These are phyloP conservation scores for Saturnia japonica DNA, from an alignment of 2,888 invertebrate species.

Conservation along the genomic window DNA sequence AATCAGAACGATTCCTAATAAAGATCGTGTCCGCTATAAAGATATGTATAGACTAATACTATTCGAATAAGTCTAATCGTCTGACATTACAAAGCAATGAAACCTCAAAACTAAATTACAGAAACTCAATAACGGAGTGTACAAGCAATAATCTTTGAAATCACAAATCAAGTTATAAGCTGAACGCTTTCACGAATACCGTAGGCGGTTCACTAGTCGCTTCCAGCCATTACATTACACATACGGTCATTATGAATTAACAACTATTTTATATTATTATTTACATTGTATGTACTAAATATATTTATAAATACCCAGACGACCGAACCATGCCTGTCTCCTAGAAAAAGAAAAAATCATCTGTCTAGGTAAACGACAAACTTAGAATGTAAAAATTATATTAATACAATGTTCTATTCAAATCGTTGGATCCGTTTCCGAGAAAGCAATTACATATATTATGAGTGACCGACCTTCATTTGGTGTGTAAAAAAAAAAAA, in stretches of 20 bases:
- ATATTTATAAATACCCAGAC: too few relatives aligned
- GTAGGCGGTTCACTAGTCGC: slow-evolving; percentile 74
- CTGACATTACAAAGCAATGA: slow-evolving; percentile 41
- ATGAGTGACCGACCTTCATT: too few relatives aligned
- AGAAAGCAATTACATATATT: too few relatives aligned
- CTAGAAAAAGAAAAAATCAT: too few relatives aligned
- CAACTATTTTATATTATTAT: slow-evolving; percentile 20
- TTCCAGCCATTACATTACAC: slow-evolving; percentile 62
- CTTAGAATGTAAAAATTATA: too few relatives aligned
- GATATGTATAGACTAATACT: slow-evolving; percentile 11
- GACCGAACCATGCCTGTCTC: too few relatives aligned
- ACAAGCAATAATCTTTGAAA: slow-evolving; percentile 73
- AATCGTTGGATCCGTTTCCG: too few relatives aligned
- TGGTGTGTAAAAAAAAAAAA: too few relatives aligned
- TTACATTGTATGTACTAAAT: neutral
- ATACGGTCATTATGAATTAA: slow-evolving; percentile 37
- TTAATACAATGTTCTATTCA: too few relatives aligned
- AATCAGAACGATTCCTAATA: neutral
- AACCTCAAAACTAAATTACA: slow-evolving; percentile 63
- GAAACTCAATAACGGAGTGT: slow-evolving; percentile 62
- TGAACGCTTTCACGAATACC: slow-evolving; percentile 71
- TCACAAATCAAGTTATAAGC: slow-evolving; percentile 79
- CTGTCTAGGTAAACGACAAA: too few relatives aligned
- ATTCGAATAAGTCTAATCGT: slow-evolving; percentile 29
- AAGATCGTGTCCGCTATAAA: neutral